phyloP scores from a whole-genome alignment of 2,113 vertebrate genomes.

The Macquaria ambigua region DNA sequence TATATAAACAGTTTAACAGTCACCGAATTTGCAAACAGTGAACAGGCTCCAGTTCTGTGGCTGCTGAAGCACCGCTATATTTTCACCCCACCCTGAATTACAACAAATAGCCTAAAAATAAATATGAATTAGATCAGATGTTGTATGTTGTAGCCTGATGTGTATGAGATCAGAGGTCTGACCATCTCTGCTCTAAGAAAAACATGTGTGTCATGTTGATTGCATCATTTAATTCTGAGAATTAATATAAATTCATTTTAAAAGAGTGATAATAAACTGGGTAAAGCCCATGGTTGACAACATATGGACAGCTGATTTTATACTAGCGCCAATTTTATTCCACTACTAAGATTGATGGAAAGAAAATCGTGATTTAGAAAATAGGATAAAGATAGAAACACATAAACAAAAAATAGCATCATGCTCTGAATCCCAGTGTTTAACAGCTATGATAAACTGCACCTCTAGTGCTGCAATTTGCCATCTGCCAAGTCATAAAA shows the following conservation, averaged over 20 bases:
- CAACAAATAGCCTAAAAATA: not conserved
- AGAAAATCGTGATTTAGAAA: constrained; percentile 15
- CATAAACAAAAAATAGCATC: constrained; percentile 24
- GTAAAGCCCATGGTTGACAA: not conserved
- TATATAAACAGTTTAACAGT: too few relatives aligned
- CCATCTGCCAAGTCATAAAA: constrained; percentile 63
- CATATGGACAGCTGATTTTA: constrained; percentile 5
- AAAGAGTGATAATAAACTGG: not conserved
- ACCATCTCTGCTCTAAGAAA: not conserved
- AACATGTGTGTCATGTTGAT: not conserved
- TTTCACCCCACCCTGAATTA: not conserved
- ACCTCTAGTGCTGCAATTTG: constrained; percentile 51
- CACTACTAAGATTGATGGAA: not conserved
- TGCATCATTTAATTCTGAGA: not conserved
- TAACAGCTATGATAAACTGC: constrained; percentile 48
- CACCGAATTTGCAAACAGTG: not conserved
- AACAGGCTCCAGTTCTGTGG: not conserved
- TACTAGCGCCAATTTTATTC: not conserved
- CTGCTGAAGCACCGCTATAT: too few relatives aligned
- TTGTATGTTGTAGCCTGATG: not conserved
- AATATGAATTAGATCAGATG: not conserved
- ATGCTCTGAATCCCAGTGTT: constrained; percentile 31
- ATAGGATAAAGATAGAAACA: constrained; percentile 38
- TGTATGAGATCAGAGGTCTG: not conserved
- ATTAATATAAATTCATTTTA: not conserved